Conservation (phyloP, 2,113 vertebrate species). For the Proterorhinus semilunaris region DNA sequence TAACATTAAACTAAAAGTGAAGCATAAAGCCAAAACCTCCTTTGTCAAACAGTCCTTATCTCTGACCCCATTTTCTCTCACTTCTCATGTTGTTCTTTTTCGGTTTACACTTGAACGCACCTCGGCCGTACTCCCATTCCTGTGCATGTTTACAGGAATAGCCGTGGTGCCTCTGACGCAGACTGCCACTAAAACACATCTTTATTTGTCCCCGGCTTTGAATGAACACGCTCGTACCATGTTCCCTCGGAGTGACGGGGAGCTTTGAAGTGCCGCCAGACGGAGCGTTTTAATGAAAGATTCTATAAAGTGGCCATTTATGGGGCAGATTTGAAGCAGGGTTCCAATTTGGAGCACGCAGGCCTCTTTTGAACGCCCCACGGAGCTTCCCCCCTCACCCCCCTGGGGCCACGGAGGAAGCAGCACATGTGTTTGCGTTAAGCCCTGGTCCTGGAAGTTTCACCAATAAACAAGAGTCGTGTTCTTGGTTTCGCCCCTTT, state of each 20-base stretch:
- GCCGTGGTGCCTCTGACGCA: background rate
- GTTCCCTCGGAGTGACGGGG: background rate
- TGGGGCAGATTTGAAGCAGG: constrained; percentile 21
- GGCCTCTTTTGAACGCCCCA: constrained; percentile 64
- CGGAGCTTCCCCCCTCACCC: constrained; percentile 61
- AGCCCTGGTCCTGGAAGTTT: too few species aligned
- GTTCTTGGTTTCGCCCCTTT: too few species aligned
- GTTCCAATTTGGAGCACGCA: constrained; percentile 48
- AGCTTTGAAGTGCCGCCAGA: constrained; percentile 15
- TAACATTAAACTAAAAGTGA: background rate
- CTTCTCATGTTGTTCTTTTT: constrained; percentile 13
- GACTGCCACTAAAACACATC: background rate
- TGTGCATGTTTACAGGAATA: background rate
- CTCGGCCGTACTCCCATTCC: background rate
- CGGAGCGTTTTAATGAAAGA: constrained; percentile 13
- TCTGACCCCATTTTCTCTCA: constrained; percentile 42
- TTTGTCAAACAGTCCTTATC: background rate
- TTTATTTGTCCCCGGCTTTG: constrained; percentile 1
- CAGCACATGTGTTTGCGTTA: constrained; percentile 63
- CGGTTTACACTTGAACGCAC: constrained; percentile 15
- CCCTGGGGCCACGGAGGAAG: constrained; percentile 45
- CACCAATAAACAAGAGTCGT: too few species aligned
- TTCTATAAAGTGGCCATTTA: constrained; percentile 10
- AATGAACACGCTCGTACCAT: background rate
- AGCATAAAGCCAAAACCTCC: background rate